phyloP scores from a whole-genome alignment of 2,113 vertebrate species.

The Sisor rabdophorus region DNA sequence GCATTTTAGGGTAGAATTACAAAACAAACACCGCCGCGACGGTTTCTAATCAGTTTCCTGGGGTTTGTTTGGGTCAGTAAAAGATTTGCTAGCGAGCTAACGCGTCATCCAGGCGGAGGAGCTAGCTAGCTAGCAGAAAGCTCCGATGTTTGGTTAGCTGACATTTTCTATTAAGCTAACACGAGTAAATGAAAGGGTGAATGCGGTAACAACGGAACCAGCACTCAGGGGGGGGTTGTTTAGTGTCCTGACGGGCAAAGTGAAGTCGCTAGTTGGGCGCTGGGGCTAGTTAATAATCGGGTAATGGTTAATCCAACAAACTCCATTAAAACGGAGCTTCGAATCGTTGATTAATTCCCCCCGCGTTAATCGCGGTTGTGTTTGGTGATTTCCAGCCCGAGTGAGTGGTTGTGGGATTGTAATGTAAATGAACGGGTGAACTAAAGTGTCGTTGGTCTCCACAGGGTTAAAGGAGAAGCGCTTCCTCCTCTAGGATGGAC shows the following conservation, averaged over 20 bases:
- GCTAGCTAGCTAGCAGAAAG: slow-evolving; percentile 1
- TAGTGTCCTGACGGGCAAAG: too few species aligned
- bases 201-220: background rate
- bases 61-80: slow-evolving; percentile 21
- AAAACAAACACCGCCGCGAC: background rate
- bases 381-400: too few species aligned
- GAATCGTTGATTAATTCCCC: too few species aligned
- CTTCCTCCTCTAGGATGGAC: slow-evolving; percentile 78
- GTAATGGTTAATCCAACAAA: too few species aligned
- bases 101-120: background rate
- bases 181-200: background rate
- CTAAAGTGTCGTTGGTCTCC: background rate
- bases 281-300: background rate
- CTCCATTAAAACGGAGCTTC: too few species aligned
- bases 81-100: slow-evolving; percentile 6
- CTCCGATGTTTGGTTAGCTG: background rate
- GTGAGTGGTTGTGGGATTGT: background rate
- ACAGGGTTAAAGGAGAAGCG: slow-evolving; percentile 38
- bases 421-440: background rate
- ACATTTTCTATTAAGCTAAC: too few species aligned
- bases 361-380: too few species aligned
- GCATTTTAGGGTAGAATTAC: slow-evolving; percentile 35
- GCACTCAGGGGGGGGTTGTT: background rate
- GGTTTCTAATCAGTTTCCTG: background rate
- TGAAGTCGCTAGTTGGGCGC: background rate